These are phyloP conservation scores for Argopecten irradians DNA, from an alignment of 1,140 invertebrate species.

Conservation along the genomic window DNA sequence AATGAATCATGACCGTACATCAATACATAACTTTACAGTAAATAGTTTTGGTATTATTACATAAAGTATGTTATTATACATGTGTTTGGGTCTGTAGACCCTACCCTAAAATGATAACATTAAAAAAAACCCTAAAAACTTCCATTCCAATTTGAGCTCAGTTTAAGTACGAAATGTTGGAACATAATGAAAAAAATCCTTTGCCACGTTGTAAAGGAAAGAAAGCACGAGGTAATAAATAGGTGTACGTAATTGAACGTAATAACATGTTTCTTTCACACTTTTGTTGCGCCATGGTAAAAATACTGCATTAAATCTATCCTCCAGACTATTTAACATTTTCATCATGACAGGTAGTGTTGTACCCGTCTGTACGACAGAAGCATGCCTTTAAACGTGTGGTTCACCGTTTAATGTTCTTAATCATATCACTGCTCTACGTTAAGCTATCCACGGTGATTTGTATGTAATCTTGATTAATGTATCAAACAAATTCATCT, in stretches of 20 bases:
- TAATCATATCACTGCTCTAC: background rate
- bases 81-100: no score
- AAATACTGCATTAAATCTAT: background rate
- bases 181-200: background rate
- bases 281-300: background rate
- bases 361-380: background rate
- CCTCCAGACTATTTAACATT: background rate
- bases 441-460: no score
- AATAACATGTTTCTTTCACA: background rate
- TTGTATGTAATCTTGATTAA: no score
- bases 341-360: background rate
- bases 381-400: background rate
- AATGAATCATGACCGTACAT: no score
- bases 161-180: background rate
- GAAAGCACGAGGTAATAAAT: background rate
- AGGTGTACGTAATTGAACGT: background rate
- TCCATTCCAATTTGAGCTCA: no score
- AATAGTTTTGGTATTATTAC: no score
- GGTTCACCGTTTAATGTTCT: background rate
- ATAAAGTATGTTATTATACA: no score
- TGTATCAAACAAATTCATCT: no score
- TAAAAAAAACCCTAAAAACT: no score
- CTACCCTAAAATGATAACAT: no score
- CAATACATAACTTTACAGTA: no score
- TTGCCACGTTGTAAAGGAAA: background rate